phyloP scores from a whole-genome alignment of 2,888 invertebrate species.

The Ophion ellenae region DNA sequence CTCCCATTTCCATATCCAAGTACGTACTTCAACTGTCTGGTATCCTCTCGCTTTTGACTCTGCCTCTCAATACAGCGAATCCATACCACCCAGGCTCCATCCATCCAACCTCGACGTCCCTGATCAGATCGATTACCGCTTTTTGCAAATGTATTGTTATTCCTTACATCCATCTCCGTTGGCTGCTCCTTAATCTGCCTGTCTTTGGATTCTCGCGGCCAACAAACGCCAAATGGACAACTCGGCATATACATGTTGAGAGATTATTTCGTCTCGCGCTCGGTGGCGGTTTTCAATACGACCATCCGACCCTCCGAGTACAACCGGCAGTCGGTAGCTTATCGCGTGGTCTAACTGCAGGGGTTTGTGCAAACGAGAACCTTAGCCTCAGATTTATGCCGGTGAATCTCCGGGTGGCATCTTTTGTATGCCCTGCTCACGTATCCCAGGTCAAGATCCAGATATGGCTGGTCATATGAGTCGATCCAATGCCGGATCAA shows the following conservation, averaged over 20 bases:
- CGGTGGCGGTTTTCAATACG: constrained; percentile 12
- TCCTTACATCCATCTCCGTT: constrained; percentile 45
- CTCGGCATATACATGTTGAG: too few relatives aligned
- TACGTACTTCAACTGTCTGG: constrained; percentile 73
- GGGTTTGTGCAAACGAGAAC: constrained; percentile 51
- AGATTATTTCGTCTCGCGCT: too few relatives aligned
- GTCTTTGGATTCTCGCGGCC: background rate
- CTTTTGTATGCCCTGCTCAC: background rate
- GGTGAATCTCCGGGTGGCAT: constrained; percentile 9
- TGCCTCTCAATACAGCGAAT: constrained; percentile 58
- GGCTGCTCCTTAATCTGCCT: background rate
- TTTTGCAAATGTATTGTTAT: constrained; percentile 25
- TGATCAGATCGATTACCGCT: constrained; percentile 46
- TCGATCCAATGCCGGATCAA: background rate
- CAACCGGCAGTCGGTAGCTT: constrained; percentile 7
- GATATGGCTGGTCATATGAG: background rate
- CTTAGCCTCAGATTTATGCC: constrained; percentile 47
- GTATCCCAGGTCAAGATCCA: background rate
- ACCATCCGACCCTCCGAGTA: background rate
- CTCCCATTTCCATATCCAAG: constrained; percentile 79
- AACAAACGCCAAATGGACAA: background rate
- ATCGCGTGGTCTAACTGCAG: constrained; percentile 17
- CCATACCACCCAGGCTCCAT: constrained; percentile 41
- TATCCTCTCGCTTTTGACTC: constrained; percentile 63
- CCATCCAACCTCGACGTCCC: constrained; percentile 51